Percentiles rank a stretch among this genome's conserved stretches.
Conservation (phyloP, 37 sponge, comb jelly and placozoan genomes). For the Cliona cf. orientalis region DNA sequence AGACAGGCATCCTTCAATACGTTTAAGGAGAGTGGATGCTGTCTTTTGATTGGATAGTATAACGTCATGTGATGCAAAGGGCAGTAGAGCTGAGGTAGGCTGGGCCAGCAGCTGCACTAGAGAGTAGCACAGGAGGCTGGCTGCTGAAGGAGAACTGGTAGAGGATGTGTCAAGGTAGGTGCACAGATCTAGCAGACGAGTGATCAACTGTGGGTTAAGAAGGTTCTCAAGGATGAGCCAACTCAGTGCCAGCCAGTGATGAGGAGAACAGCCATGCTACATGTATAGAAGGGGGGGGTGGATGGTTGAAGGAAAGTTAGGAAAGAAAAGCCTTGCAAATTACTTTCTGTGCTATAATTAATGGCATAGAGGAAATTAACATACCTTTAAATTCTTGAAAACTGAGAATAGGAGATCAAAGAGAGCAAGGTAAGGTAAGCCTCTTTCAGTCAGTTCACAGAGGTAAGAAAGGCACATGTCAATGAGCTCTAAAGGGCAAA, state of each 20-base stretch:
- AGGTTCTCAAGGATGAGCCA: not conserved
- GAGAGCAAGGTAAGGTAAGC: not conserved
- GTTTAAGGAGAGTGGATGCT: constrained; percentile 10
- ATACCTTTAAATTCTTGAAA: too few species aligned
- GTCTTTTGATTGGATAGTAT: not conserved
- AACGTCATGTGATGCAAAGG: not conserved
- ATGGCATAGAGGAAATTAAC: too few species aligned
- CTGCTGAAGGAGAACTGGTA: not conserved
- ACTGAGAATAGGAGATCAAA: not conserved
- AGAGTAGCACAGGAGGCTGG: not conserved
- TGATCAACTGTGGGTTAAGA: not conserved
- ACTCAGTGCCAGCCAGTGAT: too few species aligned
- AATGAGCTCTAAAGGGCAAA: not conserved
- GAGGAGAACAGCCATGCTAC: too few species aligned
- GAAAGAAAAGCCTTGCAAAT: not conserved
- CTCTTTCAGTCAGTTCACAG: not conserved
- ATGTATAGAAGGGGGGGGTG: not conserved
- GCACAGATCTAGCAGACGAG: not conserved
- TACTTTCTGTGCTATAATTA: too few species aligned
- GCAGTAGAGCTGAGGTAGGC: not conserved
- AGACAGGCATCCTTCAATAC: not conserved
- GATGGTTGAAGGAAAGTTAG: not conserved
- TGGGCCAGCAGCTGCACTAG: constrained; percentile 52
- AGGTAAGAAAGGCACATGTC: not conserved
- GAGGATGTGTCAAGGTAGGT: not conserved